phyloP scores from a whole-genome alignment of 2,113 vertebrate species.

The Strix uralensis region DNA sequence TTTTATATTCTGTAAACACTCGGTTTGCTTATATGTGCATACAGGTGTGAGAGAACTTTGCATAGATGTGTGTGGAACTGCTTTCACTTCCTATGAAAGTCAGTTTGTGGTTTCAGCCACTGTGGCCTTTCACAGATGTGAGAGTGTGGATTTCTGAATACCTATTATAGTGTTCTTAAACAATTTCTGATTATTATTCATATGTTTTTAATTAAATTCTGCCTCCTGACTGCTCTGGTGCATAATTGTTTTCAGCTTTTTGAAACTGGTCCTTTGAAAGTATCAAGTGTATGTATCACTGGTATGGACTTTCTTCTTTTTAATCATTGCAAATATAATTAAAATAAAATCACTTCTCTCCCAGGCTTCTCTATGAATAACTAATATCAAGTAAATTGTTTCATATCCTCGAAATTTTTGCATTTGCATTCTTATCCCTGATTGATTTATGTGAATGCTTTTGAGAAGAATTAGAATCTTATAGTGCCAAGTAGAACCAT shows the following conservation, averaged over 20 bases:
- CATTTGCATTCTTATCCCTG: neutral
- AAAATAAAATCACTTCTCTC: neutral
- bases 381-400: neutral
- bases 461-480: neutral
- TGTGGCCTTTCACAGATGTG: neutral
- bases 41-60: neutral
- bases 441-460: neutral
- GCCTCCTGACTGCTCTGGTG: neutral
- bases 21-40: neutral
- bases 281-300: neutral
- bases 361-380: neutral
- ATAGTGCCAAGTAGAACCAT: neutral
- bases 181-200: neutral
- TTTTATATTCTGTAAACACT: neutral
- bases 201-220: conserved; percentile 17
- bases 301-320: neutral
- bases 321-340: neutral
- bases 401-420: neutral
- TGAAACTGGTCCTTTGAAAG: neutral
- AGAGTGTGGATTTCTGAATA: neutral
- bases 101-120: neutral
- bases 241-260: conserved; percentile 12
- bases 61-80: neutral
- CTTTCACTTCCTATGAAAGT: neutral
- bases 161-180: neutral